These are phyloP conservation scores for Neofelis nebulosa DNA, from an alignment of 2,113 vertebrate genomes.

Conservation along the genomic window DNA sequence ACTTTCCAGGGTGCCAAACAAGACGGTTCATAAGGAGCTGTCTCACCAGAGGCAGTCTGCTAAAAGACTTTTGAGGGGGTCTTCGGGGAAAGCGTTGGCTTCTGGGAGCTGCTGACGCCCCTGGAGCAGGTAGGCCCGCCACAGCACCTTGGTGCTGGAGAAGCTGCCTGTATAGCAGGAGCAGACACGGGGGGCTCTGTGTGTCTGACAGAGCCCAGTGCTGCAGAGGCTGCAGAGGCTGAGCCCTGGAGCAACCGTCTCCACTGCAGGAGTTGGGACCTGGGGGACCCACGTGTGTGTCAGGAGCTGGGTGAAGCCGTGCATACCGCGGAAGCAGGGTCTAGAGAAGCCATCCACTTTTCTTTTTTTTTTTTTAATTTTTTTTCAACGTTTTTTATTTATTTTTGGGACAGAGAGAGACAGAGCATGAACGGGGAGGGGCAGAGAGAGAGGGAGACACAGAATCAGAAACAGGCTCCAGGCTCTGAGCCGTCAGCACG, in stretches of 20 bases:
- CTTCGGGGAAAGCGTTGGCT: neutral
- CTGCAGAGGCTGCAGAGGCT: neutral
- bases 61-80: neutral
- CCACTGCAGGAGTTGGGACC: too few relatives aligned
- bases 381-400: too few relatives aligned
- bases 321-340: too few relatives aligned
- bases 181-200: neutral
- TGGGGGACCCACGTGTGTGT: rapidly evolving
- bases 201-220: too few relatives aligned
- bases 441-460: too few relatives aligned
- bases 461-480: too few relatives aligned
- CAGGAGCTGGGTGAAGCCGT: too few relatives aligned
- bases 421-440: too few relatives aligned
- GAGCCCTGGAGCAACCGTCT: neutral
- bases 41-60: neutral
- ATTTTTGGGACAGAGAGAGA: too few relatives aligned
- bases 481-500: too few relatives aligned
- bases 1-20: neutral
- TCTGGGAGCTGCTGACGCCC: neutral
- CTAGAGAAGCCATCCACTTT: neutral
- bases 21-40: neutral
- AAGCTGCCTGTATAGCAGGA: neutral
- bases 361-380: too few relatives aligned
- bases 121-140: neutral
- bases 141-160: neutral